A percentile compares a stretch with the other conserved stretches of the same genome.
Conservation (phyloP, 2,888 invertebrate species). For the Smittia aterrima region DNA sequence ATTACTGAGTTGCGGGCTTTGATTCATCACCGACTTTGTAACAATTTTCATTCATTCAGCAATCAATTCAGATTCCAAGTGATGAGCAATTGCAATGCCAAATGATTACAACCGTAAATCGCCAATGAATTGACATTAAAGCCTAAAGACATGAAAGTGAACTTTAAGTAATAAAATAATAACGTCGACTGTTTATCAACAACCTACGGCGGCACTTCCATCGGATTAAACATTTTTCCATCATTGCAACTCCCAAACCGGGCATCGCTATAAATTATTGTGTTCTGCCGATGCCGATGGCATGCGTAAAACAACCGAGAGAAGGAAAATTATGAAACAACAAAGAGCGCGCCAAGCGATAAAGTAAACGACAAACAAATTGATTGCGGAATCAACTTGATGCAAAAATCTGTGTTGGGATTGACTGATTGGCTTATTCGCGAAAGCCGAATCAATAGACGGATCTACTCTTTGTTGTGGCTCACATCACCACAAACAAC, state of each 20-base stretch:
- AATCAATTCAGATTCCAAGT: no score
- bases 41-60: neutral
- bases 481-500: neutral
- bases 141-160: neutral
- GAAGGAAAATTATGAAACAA: neutral
- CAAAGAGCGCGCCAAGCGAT: neutral
- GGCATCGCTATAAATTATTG: conserved; percentile 4
- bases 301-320: neutral
- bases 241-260: neutral
- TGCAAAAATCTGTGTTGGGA: neutral
- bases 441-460: neutral
- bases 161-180: neutral
- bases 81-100: no score
- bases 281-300: neutral
- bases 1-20: no score
- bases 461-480: neutral
- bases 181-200: neutral
- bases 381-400: neutral
- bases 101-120: neutral
- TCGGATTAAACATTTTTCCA: neutral
- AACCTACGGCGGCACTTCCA: conserved; percentile 4
- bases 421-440: conserved; percentile 1
- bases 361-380: neutral
- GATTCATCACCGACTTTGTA: neutral
- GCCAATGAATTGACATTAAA: neutral